Percentiles rank a stretch among this genome's conserved stretches.
Evolutionary conservation across 2,888 invertebrate species (phyloP).

Genomic region (Oscheius myriophilus): DNA sequence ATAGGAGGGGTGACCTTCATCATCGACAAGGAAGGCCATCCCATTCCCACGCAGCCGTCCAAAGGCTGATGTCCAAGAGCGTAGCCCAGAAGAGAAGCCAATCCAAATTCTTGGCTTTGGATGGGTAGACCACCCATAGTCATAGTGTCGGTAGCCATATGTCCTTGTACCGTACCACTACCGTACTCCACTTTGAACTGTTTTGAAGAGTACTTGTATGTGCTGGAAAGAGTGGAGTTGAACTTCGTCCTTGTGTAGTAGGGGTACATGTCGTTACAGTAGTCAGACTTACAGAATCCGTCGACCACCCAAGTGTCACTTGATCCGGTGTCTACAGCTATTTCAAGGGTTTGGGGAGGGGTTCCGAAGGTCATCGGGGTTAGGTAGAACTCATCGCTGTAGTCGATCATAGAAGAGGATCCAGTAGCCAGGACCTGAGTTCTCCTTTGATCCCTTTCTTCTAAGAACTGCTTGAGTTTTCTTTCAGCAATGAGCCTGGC

Average conservation of each 20-base stretch:
- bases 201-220: constrained; percentile 46
- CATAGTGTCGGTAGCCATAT: constrained; percentile 55
- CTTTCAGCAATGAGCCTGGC: constrained; percentile 40
- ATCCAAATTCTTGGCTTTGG: constrained; percentile 55
- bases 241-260: constrained; percentile 59
- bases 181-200: constrained; percentile 62
- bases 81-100: constrained; percentile 51
- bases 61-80: constrained; percentile 62
- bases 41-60: constrained; percentile 64
- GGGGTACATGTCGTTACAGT: constrained; percentile 55
- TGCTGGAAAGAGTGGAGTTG: constrained; percentile 57
- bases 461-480: constrained; percentile 33
- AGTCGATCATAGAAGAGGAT: constrained; percentile 56
- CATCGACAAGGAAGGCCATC: constrained; percentile 78
- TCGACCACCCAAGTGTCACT: constrained; percentile 63
- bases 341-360: constrained; percentile 52
- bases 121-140: constrained; percentile 54
- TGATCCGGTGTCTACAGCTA: constrained; percentile 61
- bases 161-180: constrained; percentile 58
- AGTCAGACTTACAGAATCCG: constrained; percentile 49
- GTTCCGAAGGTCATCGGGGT: constrained; percentile 61
- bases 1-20: constrained; percentile 91
- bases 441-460: constrained; percentile 24
- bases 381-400: constrained; percentile 62
- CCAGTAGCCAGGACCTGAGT: constrained; percentile 37